phyloP scores from a whole-genome alignment of 2,888 invertebrate genomes.

The Ecliptopera silaceata region DNA sequence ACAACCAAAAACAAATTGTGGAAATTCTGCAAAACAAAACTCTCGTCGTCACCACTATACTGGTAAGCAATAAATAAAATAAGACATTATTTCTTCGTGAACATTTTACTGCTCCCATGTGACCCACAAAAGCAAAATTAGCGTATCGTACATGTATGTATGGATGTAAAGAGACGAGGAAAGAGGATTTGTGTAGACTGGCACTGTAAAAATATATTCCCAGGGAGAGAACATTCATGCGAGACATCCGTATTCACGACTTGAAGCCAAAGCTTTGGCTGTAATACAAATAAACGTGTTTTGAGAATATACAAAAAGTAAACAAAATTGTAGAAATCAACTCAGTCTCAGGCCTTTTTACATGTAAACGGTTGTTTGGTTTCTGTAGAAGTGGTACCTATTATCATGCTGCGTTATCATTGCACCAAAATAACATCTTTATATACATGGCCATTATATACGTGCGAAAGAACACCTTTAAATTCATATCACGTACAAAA shows the following conservation, averaged over 20 bases:
- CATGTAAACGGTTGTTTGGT: not conserved
- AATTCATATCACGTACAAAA: conserved; percentile 42
- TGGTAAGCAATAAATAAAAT: conserved; percentile 85
- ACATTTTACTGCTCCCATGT: conserved; percentile 56
- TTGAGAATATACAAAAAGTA: conserved; percentile 37
- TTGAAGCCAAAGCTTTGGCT: conserved; percentile 37
- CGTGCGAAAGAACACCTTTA: conserved; percentile 27
- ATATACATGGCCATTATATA: too few relatives aligned
- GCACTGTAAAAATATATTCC: conserved; percentile 53
- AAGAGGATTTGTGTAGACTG: conserved; percentile 51
- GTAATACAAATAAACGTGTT: conserved; percentile 28
- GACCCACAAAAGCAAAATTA: conserved; percentile 63
- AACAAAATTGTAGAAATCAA: conserved; percentile 41
- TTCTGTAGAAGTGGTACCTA: not conserved
- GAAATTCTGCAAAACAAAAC: conserved; percentile 96
- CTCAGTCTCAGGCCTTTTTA: not conserved
- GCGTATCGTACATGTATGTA: conserved; percentile 51
- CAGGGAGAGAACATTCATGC: conserved; percentile 47
- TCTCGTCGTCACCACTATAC: conserved; percentile 93
- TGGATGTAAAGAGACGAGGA: conserved; percentile 47
- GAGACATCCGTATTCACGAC: conserved; percentile 50
- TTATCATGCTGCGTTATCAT: too few relatives aligned
- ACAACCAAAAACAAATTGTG: conserved; percentile 93
- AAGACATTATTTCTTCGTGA: conserved; percentile 50
- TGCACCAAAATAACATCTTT: too few relatives aligned